These are phyloP conservation scores for Rhingia campestris DNA, from an alignment of 2,888 invertebrate genomes.

Conservation along the genomic window DNA sequence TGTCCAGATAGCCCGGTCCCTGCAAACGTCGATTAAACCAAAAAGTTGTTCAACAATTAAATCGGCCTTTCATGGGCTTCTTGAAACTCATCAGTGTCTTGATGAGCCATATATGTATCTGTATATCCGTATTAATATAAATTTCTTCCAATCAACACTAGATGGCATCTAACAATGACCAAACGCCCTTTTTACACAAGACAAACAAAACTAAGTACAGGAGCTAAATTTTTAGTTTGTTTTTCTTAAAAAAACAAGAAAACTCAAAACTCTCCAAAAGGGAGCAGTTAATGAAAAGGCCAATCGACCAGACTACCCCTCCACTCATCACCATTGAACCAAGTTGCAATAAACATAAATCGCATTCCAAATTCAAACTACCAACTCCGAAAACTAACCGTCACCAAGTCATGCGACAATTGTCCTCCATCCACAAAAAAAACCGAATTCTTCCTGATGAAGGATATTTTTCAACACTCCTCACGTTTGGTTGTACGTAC, in stretches of 20 bases:
- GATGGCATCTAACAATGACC: too few relatives aligned
- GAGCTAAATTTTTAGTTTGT: too few relatives aligned
- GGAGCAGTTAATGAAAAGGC: slow-evolving; percentile 39
- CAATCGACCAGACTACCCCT: slow-evolving; percentile 22
- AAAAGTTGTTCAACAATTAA: too few relatives aligned
- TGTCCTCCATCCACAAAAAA: not conserved
- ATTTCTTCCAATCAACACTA: too few relatives aligned
- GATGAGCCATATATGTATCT: too few relatives aligned
- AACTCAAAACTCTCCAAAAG: not conserved
- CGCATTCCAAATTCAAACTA: slow-evolving; percentile 23
- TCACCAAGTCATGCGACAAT: slow-evolving; percentile 5
- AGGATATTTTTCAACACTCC: slow-evolving; percentile 38
- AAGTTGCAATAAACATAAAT: slow-evolving; percentile 40
- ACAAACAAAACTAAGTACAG: too few relatives aligned
- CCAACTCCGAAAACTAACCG: not conserved
- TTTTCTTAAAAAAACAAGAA: not conserved
- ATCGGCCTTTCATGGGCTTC: too few relatives aligned
- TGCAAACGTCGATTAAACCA: too few relatives aligned
- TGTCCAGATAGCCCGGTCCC: too few relatives aligned
- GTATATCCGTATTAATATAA: too few relatives aligned
- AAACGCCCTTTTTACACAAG: too few relatives aligned
- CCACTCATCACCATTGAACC: not conserved
- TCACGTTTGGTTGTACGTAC: slow-evolving; percentile 20
- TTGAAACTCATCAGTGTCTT: too few relatives aligned
- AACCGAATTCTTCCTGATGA: not conserved